phyloP scores from a whole-genome alignment of 2,888 invertebrate genomes.

The Polydrusus cervinus region DNA sequence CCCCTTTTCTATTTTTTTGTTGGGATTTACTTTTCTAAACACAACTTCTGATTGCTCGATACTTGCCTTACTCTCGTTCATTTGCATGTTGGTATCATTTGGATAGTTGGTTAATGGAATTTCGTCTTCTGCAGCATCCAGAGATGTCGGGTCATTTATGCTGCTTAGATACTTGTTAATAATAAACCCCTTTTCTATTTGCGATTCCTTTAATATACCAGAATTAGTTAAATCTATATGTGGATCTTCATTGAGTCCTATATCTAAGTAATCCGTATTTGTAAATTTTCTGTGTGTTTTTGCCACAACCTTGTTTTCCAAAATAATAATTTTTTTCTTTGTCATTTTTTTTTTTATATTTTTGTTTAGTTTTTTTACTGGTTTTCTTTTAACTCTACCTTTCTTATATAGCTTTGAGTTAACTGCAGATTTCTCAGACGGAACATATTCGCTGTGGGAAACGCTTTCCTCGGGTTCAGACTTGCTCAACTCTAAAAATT shows the following conservation, averaged over 20 bases:
- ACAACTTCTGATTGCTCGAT: neutral
- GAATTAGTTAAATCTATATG: neutral
- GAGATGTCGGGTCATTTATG: no score
- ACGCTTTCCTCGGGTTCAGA: neutral
- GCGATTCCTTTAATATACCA: no score
- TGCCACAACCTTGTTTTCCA: neutral
- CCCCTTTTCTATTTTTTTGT: no score
- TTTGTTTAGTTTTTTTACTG: neutral
- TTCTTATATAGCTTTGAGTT: neutral
- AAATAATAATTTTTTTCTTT: neutral
- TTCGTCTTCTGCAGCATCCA: no score
- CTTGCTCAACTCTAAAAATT: neutral
- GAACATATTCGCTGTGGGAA: neutral
- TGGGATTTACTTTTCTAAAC: no score
- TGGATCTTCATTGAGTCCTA: neutral
- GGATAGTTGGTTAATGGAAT: no score
- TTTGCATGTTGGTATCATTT: neutral
- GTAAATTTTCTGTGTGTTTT: neutral
- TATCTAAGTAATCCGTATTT: neutral
- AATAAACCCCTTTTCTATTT: no score
- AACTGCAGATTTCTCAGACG: neutral
- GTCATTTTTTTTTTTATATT: neutral
- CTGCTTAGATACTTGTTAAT: neutral
- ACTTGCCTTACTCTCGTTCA: neutral
- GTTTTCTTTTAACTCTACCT: neutral